Evolutionary conservation across 2,888 invertebrate species (phyloP).

Genomic region (Eubasilissa splendida): DNA sequence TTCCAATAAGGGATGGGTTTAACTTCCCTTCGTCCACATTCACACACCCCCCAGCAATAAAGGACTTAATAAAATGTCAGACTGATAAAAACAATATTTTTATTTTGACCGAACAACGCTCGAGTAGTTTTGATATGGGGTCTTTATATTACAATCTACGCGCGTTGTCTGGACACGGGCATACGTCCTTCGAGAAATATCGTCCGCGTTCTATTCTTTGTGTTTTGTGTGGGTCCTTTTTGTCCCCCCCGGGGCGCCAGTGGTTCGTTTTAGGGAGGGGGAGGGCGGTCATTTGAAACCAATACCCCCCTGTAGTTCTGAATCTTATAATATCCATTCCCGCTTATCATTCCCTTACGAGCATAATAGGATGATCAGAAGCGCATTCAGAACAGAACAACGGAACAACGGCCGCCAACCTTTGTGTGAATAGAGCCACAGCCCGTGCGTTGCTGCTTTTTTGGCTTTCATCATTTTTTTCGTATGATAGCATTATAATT

Average conservation of each 20-base stretch:
- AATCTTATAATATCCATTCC: slow-evolving; percentile 56
- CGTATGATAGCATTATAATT: slow-evolving; percentile 22
- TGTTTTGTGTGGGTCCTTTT: slow-evolving; percentile 46
- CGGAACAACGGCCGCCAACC: slow-evolving; percentile 27
- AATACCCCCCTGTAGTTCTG: slow-evolving; percentile 57
- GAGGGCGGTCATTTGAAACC: slow-evolving; percentile 57
- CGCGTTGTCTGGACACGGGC: too few species aligned
- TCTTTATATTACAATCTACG: too few species aligned
- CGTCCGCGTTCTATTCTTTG: slow-evolving; percentile 47
- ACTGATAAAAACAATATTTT: neutral
- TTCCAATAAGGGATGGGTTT: slow-evolving; percentile 29
- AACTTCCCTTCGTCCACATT: slow-evolving; percentile 15
- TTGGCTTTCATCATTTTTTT: slow-evolving; percentile 36
- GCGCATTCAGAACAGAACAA: slow-evolving; percentile 21
- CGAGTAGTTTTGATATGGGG: neutral
- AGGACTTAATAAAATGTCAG: too few species aligned
- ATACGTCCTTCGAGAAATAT: slow-evolving; percentile 50
- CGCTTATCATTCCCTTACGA: slow-evolving; percentile 56
- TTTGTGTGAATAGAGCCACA: slow-evolving; percentile 18
- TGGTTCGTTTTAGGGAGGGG: slow-evolving; percentile 3
- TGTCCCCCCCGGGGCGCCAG: slow-evolving; percentile 42
- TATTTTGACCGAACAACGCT: neutral
- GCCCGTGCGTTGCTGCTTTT: slow-evolving; percentile 28
- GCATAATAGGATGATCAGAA: slow-evolving; percentile 56
- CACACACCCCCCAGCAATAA: neutral